Evolutionary conservation across 2,113 vertebrate genomes (phyloP), one percentile per base, ranked within the genome.

Genomic region (Urocynchramus pylzowi): DNA sequence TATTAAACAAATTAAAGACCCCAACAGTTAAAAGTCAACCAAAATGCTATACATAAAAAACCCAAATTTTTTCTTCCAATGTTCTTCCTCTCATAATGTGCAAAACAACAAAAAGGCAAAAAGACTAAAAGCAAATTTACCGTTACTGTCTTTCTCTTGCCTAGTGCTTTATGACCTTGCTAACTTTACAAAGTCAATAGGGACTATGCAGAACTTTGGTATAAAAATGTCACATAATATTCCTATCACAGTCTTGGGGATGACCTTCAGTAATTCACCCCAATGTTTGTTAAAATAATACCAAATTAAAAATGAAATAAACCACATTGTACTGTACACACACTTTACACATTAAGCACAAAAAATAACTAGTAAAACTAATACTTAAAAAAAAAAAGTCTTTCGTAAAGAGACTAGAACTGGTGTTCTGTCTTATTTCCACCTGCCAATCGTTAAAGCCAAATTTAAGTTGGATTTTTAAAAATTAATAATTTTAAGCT

Each of bases 91-190:
- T 98, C 97, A 97, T 97, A 98, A 98, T 99, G 99, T 99, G 99
- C 99, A 99, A 99, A 99, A 97, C 93, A 97, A 99, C 98, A 98
- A 98, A 98, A 99, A 98, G 98, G 98, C 97, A 98, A 98, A 99
- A 97, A 97, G 97, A 98, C 97, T 93, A 98, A 98, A 98, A 97
- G 94, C 97, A 98, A 98, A 98, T 97, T 97, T 97, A 97, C 90
- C 74, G 79, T 87, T 97, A 96, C 93, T 97, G 97, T 97, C 95
- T 98, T 97, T 96, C 97, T 97, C 96, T 98, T 97, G 98, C 97
- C 98, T 98, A 98, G 98, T 98, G 98, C 98, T 98, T 98, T 97
- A 97, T 97, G 98, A 98, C 97, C 96, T 98, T 95, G 96, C 92
- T 78, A 91, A 89, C 47, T 50, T 94, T 88, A 98, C 97, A 98